Conservation (phyloP, 2,888 invertebrate species). For the Oscheius sp. region DNA sequence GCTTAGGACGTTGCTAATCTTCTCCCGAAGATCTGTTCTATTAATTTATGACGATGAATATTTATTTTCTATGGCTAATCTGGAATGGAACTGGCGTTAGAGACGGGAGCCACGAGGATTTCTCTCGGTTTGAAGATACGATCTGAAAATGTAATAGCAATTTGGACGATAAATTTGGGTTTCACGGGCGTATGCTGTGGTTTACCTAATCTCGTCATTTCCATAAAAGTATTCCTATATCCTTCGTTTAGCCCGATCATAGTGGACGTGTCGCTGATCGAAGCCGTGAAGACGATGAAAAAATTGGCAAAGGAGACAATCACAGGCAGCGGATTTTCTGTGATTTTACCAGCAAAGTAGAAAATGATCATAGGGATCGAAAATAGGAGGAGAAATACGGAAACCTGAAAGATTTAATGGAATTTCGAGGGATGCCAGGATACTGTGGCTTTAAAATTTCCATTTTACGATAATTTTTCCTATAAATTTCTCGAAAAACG, state of each 20-base stretch:
- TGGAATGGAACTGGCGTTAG: background rate
- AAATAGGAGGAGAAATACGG: background rate
- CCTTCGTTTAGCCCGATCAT: slow-evolving; percentile 18
- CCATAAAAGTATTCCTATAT: slow-evolving; percentile 4
- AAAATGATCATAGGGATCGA: slow-evolving; percentile 9
- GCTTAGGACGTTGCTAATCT: no score
- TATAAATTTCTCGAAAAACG: no score
- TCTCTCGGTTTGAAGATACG: background rate
- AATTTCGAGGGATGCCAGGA: no score
- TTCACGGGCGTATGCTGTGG: no score
- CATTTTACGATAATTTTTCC: no score
- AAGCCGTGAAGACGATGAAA: slow-evolving; percentile 2
- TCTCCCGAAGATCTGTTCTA: no score
- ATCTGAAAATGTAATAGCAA: background rate
- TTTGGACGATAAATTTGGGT: no score
- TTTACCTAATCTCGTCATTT: background rate
- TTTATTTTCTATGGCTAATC: background rate
- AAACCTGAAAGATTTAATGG: background rate
- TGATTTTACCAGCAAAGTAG: background rate
- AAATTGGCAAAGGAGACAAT: background rate
- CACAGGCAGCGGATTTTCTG: slow-evolving; percentile 2
- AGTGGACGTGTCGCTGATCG: slow-evolving; percentile 1
- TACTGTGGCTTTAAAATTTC: no score
- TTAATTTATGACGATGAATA: no score
- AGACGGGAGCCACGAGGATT: background rate